These are phyloP conservation scores for Neelides sp. DNA, from an alignment of 1,140 invertebrate genomes.

Conservation along the genomic window DNA sequence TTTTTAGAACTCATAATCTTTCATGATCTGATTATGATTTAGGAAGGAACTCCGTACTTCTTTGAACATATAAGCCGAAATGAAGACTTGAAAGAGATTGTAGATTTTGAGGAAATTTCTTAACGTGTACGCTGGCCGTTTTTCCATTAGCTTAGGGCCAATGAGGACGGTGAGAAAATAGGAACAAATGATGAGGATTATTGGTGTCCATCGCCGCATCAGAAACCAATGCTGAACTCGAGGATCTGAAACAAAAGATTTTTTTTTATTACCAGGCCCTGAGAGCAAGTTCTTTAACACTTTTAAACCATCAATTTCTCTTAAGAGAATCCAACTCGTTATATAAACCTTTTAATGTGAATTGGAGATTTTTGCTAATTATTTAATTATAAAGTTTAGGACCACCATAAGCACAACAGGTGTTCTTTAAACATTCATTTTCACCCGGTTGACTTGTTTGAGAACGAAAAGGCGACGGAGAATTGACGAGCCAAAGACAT, in stretches of 20 bases:
- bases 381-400: too few species aligned
- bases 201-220: constrained; percentile 37
- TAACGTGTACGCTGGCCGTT: constrained; percentile 36
- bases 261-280: too few species aligned
- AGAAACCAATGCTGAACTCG: constrained; percentile 39
- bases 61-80: constrained; percentile 37
- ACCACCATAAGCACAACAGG: too few species aligned
- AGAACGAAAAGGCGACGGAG: too few species aligned
- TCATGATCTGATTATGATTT: constrained; percentile 6
- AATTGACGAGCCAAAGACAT: too few species aligned
- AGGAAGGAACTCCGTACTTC: constrained; percentile 31
- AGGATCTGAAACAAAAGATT: constrained; percentile 34
- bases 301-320: too few species aligned
- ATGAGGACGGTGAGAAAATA: constrained; percentile 37
- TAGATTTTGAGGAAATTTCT: constrained; percentile 37
- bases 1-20: not conserved
- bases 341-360: too few species aligned
- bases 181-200: constrained; percentile 33
- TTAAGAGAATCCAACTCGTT: too few species aligned
- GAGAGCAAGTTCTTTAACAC: too few species aligned
- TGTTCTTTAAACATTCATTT: too few species aligned
- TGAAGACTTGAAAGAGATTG: constrained; percentile 37
- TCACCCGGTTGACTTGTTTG: too few species aligned
- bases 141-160: constrained; percentile 39
- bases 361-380: too few species aligned